These are phyloP conservation scores for Caenorhabditis brenneri DNA, from an alignment of 1,140 invertebrate genomes.

Conservation along the genomic window DNA sequence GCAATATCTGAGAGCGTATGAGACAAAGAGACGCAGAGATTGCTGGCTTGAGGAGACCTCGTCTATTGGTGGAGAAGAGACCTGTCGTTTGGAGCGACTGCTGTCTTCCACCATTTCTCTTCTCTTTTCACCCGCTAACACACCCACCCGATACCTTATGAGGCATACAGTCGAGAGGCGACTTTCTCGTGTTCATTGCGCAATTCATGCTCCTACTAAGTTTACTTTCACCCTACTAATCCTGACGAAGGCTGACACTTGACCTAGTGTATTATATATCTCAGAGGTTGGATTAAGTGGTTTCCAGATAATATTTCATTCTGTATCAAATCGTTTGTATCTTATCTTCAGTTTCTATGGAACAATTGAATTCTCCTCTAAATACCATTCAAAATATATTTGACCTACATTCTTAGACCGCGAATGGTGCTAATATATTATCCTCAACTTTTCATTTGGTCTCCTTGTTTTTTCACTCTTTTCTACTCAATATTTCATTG, in stretches of 20 bases:
- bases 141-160: slow-evolving; percentile 32
- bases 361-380: too few relatives aligned
- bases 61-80: slow-evolving; percentile 32
- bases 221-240: neutral
- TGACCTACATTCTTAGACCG: neutral
- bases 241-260: neutral
- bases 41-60: neutral
- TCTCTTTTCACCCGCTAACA: neutral
- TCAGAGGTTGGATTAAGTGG: neutral
- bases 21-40: neutral
- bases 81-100: neutral
- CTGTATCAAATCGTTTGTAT: neutral
- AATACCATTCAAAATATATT: too few relatives aligned
- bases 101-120: neutral
- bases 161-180: slow-evolving; percentile 21
- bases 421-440: neutral
- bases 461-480: too few relatives aligned
- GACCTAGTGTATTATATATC: neutral
- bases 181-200: slow-evolving; percentile 1
- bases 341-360: neutral
- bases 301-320: neutral
- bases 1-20: neutral
- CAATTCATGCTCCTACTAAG: neutral
- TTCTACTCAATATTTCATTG: slow-evolving; percentile 31
- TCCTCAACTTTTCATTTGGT: too few relatives aligned